Percentiles rank a stretch among this genome's conserved stretches.
phyloP scores from a whole-genome alignment of 2,113 vertebrate species.

The Albula goreensis region DNA sequence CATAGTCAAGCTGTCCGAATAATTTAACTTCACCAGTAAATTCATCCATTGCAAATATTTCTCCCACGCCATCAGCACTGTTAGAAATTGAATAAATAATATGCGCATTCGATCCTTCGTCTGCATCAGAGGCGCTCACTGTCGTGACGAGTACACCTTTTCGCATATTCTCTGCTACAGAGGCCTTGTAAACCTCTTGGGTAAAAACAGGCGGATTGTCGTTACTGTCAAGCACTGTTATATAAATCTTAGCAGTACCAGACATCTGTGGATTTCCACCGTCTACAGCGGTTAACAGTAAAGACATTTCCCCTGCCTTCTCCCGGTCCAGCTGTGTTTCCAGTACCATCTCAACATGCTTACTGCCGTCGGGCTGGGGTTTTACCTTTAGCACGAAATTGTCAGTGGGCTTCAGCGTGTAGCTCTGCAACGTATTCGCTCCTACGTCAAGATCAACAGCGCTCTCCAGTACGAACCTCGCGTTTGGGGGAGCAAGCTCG shows the following conservation, averaged over 20 bases:
- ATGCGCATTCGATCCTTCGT: slow-evolving; percentile 36
- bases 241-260: slow-evolving; percentile 39
- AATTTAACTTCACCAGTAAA: slow-evolving; percentile 27
- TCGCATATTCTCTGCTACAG: slow-evolving; percentile 26
- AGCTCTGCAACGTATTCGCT: slow-evolving; percentile 75
- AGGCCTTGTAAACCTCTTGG: slow-evolving; percentile 29
- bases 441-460: slow-evolving; percentile 79
- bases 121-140: slow-evolving; percentile 45
- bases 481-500: slow-evolving; percentile 55
- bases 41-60: slow-evolving; percentile 32
- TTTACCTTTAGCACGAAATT: slow-evolving; percentile 74
- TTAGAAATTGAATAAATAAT: slow-evolving; percentile 37
- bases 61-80: neutral
- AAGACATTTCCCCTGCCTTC: slow-evolving; percentile 21
- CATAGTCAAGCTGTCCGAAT: slow-evolving; percentile 35
- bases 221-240: slow-evolving; percentile 42
- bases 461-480: slow-evolving; percentile 74
- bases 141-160: slow-evolving; percentile 34
- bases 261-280: slow-evolving; percentile 44
- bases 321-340: slow-evolving; percentile 43
- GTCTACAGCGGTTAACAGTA: slow-evolving; percentile 43
- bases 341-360: slow-evolving; percentile 60
- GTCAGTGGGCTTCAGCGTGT: slow-evolving; percentile 69
- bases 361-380: slow-evolving; percentile 68
- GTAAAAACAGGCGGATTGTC: slow-evolving; percentile 45